Conservation (phyloP, 2,888 invertebrate genomes). For the Steinernema scapterisci region DNA sequence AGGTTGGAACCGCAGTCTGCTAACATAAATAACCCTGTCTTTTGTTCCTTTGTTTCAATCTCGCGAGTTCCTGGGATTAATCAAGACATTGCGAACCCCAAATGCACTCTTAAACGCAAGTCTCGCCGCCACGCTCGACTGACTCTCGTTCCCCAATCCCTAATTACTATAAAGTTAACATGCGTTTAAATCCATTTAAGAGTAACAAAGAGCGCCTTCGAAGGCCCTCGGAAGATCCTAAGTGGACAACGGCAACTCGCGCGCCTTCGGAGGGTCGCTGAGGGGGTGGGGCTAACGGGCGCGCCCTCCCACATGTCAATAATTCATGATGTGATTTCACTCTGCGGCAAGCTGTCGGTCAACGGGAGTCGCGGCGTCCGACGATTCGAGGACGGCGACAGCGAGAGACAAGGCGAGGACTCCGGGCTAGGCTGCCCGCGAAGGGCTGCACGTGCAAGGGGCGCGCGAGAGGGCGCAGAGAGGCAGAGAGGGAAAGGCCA, state of each 20-base stretch:
- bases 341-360: constrained; percentile 20
- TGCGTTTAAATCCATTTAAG: not conserved
- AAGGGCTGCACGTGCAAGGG: not conserved
- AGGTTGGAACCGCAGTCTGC: too few relatives aligned
- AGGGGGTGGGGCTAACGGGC: constrained; percentile 25
- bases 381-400: constrained; percentile 12
- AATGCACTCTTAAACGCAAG: too few relatives aligned
- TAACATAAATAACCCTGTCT: too few relatives aligned
- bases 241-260: constrained; percentile 13
- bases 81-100: too few relatives aligned
- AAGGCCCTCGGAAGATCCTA: not conserved
- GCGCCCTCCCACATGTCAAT: constrained; percentile 12
- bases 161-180: constrained; percentile 7
- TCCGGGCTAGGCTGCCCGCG: not conserved
- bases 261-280: not conserved
- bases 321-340: constrained; percentile 29
- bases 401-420: not conserved
- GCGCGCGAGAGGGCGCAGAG: not conserved
- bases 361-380: constrained; percentile 1
- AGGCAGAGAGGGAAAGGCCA: constrained; percentile 3
- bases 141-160: not conserved
- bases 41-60: too few relatives aligned
- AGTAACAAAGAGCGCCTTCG: too few relatives aligned
- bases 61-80: too few relatives aligned
- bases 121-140: too few relatives aligned